Base-by-base conservation (phyloP, 2,113 vertebrate species). In the Atlantisia rogersi region DNA sequence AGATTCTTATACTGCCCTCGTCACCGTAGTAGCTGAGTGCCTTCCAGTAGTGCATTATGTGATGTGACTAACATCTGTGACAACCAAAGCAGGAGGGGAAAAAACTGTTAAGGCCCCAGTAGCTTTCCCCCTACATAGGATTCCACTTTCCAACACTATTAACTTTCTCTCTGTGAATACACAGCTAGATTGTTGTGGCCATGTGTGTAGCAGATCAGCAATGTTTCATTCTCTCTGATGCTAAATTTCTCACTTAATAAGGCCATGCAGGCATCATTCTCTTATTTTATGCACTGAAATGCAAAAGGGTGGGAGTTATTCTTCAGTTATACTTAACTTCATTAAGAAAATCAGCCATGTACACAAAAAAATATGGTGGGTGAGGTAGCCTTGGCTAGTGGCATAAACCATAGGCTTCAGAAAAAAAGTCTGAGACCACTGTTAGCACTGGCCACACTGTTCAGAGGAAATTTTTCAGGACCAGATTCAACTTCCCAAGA, bases 21-120 rank as follows among this genome's bases (percentile, higher is more conserved):
- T 58, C 91, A 55, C 70, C 0, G 2, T 46, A 77, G 83, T 70
- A 87, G 84, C 88, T 29, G 53, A 87, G 70, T 48, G 92, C 70
- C 83, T 92, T 82, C 88, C 86, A 92, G 88, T 79, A 92, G 94
- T 42, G 88, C n/a, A 55, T 92, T 91, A 77, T 56, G 70, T 0
- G 2, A 93, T 69, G 74, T 92, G 74, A 94, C 95, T 92, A 91
- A 94, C 94, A 95, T 94, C 91, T 96, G 86, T 74, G 74, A 92
- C 80, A 95, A 79, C 86, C 81, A 95, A 89, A 94, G 78, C 81
- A 85, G 86, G 82, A 91, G 83, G 83, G 83, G 18, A 35, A 53
- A 39, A 76, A 87, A 63, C 50, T 55, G 91, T 94, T 91, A 79
- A 94, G 83, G 37, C 42, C 55, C 62, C 83, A 85, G 74, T 52